Percentiles rank a stretch among this genome's conserved stretches.
Evolutionary conservation across 2,113 vertebrate species (phyloP).

Genomic region (Dromiciops gliroides): DNA sequence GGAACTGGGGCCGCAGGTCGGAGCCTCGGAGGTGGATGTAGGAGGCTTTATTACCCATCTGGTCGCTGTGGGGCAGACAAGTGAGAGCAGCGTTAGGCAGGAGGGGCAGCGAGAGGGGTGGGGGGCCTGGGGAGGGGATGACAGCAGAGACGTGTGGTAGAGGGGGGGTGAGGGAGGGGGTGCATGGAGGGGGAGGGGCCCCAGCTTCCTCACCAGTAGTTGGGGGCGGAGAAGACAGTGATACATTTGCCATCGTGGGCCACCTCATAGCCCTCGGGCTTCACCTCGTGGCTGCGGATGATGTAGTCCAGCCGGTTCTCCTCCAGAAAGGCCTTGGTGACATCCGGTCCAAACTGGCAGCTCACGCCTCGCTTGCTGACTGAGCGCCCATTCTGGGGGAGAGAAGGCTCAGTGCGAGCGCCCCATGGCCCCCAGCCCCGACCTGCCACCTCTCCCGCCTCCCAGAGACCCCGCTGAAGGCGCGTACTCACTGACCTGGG

Average conservation of each 20-base stretch:
- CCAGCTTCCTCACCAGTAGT: conserved; percentile 90
- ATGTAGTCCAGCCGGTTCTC: conserved; percentile 93
- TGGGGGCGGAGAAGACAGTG: conserved; percentile 97
- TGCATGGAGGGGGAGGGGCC: accelerated
- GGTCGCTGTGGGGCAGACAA: conserved; percentile 86
- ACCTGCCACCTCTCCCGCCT: accelerated
- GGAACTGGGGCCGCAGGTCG: conserved; percentile 94
- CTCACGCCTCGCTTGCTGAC: conserved; percentile 95
- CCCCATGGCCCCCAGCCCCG: background rate
- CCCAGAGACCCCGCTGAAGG: background rate
- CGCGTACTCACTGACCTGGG: conserved; percentile 86
- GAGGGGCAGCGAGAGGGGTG: no score
- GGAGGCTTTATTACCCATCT: conserved; percentile 97
- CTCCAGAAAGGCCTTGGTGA: conserved; percentile 92
- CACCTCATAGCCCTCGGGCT: conserved; percentile 95
- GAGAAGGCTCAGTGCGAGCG: background rate
- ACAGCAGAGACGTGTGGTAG: no score
- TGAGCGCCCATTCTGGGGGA: conserved; percentile 88
- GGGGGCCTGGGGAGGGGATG: background rate
- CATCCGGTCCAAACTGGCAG: conserved; percentile 95
- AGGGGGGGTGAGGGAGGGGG: no score
- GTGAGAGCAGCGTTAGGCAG: background rate
- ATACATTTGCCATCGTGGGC: conserved; percentile 95
- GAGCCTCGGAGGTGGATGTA: conserved; percentile 96
- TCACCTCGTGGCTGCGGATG: conserved; percentile 96